phyloP scores from a whole-genome alignment of 2,888 invertebrate species.

The Caenorhabditis afra region DNA sequence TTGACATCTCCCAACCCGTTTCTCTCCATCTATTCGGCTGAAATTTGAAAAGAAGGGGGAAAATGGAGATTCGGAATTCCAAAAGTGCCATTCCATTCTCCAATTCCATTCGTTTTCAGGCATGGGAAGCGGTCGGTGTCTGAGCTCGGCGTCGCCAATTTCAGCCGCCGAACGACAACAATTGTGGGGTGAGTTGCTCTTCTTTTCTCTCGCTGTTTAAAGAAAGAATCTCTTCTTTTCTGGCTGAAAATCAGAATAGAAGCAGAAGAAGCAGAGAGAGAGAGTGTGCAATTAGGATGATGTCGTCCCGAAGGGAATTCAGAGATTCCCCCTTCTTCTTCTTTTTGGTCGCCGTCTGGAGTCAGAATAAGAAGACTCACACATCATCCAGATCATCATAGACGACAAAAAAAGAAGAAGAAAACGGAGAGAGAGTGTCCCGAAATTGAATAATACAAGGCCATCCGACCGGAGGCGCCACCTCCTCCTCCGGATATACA shows the following conservation, averaged over 20 bases:
- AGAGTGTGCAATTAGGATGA: conserved; percentile 40
- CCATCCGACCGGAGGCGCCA: conserved; percentile 23
- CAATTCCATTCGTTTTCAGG: conserved; percentile 29
- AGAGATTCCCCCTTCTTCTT: conserved; percentile 10
- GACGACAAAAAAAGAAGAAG: not conserved
- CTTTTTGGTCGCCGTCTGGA: no score
- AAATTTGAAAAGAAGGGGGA: no score
- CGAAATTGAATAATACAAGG: conserved; percentile 51
- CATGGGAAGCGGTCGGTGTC: conserved; percentile 62
- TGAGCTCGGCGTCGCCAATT: conserved; percentile 65
- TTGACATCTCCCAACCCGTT: no score
- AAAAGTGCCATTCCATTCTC: no score
- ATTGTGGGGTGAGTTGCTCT: conserved; percentile 58
- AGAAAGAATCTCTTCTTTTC: conserved; percentile 12
- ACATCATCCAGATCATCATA: conserved; percentile 42
- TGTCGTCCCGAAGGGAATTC: conserved; percentile 38
- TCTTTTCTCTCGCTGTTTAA: not conserved
- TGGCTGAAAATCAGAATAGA: not conserved
- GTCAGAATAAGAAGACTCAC: conserved; percentile 38
- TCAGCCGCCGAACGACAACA: conserved; percentile 64
- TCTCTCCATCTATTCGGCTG: no score
- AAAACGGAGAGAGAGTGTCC: conserved; percentile 18
- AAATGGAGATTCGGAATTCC: no score
- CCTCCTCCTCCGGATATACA: conserved; percentile 21
- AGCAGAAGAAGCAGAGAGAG: conserved; percentile 8